Base-by-base conservation (phyloP, 1,140 invertebrate species). In the Mamestra configurata region DNA sequence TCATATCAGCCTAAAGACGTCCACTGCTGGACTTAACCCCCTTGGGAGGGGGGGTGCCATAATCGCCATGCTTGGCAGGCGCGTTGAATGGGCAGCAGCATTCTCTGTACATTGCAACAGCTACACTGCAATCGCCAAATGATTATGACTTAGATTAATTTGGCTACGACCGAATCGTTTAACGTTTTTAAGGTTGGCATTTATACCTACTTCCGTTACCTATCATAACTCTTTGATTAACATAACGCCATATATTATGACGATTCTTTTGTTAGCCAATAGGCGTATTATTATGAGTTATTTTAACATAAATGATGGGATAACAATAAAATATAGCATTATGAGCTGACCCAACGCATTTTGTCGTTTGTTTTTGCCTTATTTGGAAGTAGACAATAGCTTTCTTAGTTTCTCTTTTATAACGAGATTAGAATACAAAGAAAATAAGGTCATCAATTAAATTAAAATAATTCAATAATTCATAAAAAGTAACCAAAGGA, bases 261-360 rank as follows among this genome's bases (percentile, higher is more conserved):
- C 22, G 20, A 31, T 35, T 59, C 35, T 59, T 59, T 59, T 59
- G 51, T 57, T 27, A 43, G 31, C 53, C 4, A 43, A 75, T 59
- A 40, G 53, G 53, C 37, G 8, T 40, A 40, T 57, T 53, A n/a
- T 49, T n/a, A 51, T n/a, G 37, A 43, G 20, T 22, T 4, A 24
- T 46, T 59, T 59, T 75, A n/a, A n/a, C 11, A 75, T 75, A 75
- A 59, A 59, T 75, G 20, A 22, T 75, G 20, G 3, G n/a, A 40
- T 43, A 24, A 73, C 53, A 55, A 57, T 57, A 40, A 73, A 59
- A 20, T 57, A 59, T 40, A 43, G 7, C 22, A 75, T 75, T 43
- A 40, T 75, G 53, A 59, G 20, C 8, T 13, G 37, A 35, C 18
- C 15, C 10, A 73, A 35, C 18, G 31, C 2, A 20, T 35, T 64